These are phyloP conservation scores for Tyrannus savana DNA, from an alignment of 2,113 vertebrate genomes.

Conservation along the genomic window DNA sequence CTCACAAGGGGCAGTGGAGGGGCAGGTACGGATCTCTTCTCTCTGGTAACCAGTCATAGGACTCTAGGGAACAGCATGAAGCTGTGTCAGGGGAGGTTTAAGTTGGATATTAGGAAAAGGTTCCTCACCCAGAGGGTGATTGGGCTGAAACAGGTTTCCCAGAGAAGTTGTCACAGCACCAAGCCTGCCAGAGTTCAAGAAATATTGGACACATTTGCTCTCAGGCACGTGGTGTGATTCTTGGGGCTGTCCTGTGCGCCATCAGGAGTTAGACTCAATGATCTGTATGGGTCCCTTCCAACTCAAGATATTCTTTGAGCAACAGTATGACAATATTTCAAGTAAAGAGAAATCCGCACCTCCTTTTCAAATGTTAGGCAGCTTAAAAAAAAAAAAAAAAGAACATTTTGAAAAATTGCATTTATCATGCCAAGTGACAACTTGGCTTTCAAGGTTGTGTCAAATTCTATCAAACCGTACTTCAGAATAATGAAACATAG, in stretches of 20 bases:
- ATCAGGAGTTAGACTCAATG: neutral
- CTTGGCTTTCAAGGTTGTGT: neutral
- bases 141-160: neutral
- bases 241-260: neutral
- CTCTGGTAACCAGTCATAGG: neutral
- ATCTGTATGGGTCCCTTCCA: neutral
- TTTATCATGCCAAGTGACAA: neutral
- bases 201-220: neutral
- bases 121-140: fast-evolving
- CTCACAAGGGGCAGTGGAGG: neutral
- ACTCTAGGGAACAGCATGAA: neutral
- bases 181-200: neutral
- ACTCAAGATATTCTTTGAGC: neutral
- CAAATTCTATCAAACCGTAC: neutral
- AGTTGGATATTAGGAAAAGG: neutral
- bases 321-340: neutral
- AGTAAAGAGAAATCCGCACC: neutral
- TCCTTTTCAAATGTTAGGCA: neutral
- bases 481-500: neutral
- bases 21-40: neutral
- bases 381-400: neutral
- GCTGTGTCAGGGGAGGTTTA: neutral
- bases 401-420: neutral
- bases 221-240: neutral
- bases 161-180: neutral